Conservation (phyloP, 2,113 vertebrate species). For the Archocentrus centrarchus region DNA sequence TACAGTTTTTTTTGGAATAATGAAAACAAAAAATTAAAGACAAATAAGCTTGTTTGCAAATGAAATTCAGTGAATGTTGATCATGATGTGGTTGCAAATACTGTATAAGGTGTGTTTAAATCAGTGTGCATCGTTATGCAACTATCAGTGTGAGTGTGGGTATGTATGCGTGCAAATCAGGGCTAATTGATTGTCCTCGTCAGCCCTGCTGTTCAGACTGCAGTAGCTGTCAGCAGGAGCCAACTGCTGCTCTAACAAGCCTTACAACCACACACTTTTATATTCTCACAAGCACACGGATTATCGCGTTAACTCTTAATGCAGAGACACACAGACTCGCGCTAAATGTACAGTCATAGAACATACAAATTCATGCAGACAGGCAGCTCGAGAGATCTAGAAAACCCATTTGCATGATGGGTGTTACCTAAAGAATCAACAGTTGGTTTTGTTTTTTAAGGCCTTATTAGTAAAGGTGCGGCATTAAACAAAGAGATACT, state of each 20-base stretch:
- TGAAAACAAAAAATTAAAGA: background rate
- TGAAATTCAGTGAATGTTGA: background rate
- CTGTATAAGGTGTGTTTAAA: background rate
- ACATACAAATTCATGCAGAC: background rate
- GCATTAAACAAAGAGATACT: background rate
- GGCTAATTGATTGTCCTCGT: slow-evolving; percentile 77
- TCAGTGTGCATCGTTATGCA: background rate
- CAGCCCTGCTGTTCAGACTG: slow-evolving; percentile 73
- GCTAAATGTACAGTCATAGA: slow-evolving; percentile 4
- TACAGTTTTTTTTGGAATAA: background rate
- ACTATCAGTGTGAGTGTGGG: slow-evolving; percentile 19
- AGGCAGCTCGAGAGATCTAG: background rate
- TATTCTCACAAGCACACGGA: background rate
- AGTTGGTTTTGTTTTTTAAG: slow-evolving; percentile 16
- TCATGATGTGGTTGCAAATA: background rate
- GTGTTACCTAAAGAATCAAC: slow-evolving; percentile 23
- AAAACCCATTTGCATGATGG: background rate
- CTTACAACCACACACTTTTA: slow-evolving; percentile 22
- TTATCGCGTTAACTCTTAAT: slow-evolving; percentile 7
- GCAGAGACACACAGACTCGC: background rate
- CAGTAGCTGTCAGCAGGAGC: slow-evolving; percentile 74
- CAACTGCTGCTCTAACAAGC: slow-evolving; percentile 73
- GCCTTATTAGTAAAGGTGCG: background rate
- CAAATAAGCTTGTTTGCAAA: background rate
- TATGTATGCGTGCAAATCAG: slow-evolving; percentile 35